These are phyloP conservation scores for Acromyrmex heyeri DNA, from an alignment of 1,140 invertebrate genomes.

Conservation along the genomic window DNA sequence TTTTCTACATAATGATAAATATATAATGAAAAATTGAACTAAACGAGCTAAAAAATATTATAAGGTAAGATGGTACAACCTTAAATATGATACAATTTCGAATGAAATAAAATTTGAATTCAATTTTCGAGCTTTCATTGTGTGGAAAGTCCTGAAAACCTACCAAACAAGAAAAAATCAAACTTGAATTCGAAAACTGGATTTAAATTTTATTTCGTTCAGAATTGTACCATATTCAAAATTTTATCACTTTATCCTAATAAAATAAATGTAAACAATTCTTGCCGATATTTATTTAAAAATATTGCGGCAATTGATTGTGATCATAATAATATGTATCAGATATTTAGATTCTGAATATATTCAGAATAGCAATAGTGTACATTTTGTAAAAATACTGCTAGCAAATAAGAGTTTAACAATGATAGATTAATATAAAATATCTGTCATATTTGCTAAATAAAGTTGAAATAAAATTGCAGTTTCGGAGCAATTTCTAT, in stretches of 20 bases:
- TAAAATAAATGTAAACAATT: background rate
- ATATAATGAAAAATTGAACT: background rate
- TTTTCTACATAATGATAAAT: no score
- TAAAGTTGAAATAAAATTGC: constrained; percentile 15
- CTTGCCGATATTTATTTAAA: background rate
- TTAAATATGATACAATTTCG: no score
- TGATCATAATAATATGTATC: background rate
- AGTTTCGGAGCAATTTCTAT: background rate
- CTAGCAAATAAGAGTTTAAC: background rate
- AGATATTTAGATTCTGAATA: background rate
- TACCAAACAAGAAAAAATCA: no score
- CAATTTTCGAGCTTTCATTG: no score
- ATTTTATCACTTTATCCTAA: no score
- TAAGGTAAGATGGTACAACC: background rate
- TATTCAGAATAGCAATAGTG: background rate
- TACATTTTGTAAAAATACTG: background rate
- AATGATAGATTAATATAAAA: constrained; percentile 1
- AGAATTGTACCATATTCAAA: no score
- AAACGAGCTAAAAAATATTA: background rate
- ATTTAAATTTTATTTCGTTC: no score
- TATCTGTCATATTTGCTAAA: background rate
- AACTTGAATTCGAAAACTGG: no score
- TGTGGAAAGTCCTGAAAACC: no score
- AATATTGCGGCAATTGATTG: background rate
- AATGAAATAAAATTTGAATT: no score